Evolutionary conservation across 1,140 invertebrate species (phyloP).

Genomic region (Amphibalanus amphitrite): DNA sequence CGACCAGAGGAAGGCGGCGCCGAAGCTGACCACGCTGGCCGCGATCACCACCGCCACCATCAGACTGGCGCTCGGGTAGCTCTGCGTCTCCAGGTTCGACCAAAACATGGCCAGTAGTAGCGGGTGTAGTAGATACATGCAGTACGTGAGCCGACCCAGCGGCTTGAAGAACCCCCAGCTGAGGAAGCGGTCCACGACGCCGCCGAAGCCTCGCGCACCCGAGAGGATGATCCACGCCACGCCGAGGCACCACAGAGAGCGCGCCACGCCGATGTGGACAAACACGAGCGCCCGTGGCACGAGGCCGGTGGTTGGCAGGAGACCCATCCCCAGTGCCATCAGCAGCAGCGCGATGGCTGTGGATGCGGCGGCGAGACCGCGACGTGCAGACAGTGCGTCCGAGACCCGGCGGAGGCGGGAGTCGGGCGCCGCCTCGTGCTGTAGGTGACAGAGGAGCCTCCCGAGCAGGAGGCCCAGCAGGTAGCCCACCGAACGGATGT

Average conservation of each 20-base stretch:
- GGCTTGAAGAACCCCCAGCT: slow-evolving; percentile 61
- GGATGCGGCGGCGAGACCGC: not conserved
- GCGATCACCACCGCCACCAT: not conserved
- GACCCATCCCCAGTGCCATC: not conserved
- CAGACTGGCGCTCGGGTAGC: not conserved
- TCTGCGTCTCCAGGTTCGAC: not conserved
- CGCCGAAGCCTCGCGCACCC: slow-evolving; percentile 25
- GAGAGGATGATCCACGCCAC: not conserved
- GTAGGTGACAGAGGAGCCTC: not conserved
- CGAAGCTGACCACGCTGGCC: not conserved
- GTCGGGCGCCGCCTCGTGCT: not conserved
- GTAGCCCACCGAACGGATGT: not conserved
- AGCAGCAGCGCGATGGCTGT: not conserved
- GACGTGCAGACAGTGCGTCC: not conserved
- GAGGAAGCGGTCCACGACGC: slow-evolving; percentile 47
- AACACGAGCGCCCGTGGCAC: not conserved
- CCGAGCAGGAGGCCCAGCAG: not conserved
- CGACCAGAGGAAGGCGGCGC: not conserved
- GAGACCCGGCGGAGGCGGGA: not conserved
- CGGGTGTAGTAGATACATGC: slow-evolving; percentile 75
- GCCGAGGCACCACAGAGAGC: not conserved
- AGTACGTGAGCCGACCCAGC: slow-evolving; percentile 69
- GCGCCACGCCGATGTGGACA: not conserved
- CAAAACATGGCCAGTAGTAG: not conserved
- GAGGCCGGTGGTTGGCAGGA: not conserved